Conservation (phyloP, 2,888 invertebrate genomes). For the Microplitis manilae region DNA sequence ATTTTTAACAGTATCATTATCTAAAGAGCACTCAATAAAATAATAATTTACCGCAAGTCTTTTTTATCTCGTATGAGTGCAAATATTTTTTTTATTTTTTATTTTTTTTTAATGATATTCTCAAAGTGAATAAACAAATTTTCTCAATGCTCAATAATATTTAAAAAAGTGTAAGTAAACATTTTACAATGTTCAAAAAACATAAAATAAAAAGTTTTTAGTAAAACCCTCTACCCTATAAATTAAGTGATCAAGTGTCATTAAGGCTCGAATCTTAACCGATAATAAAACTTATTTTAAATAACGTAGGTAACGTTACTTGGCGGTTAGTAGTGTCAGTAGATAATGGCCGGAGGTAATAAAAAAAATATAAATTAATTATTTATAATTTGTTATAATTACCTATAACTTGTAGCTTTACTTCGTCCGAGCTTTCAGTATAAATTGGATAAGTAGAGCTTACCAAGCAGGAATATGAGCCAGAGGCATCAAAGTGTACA, state of each 20-base stretch:
- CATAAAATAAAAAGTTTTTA: no score
- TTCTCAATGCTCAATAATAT: no score
- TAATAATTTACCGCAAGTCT: not conserved
- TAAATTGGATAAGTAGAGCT: slow-evolving; percentile 87
- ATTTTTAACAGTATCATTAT: slow-evolving; percentile 1
- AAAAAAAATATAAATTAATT: not conserved
- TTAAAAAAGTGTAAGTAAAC: no score
- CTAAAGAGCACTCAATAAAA: not conserved
- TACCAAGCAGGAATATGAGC: slow-evolving; percentile 86
- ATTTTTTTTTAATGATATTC: not conserved
- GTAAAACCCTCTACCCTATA: not conserved
- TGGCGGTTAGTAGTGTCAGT: no score
- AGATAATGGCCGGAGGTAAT: not conserved
- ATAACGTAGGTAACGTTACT: no score
- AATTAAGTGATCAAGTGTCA: not conserved
- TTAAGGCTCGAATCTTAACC: not conserved
- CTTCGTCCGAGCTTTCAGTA: slow-evolving; percentile 84
- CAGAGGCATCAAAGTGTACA: slow-evolving; percentile 84
- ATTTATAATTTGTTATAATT: slow-evolving; percentile 65
- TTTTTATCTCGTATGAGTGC: not conserved
- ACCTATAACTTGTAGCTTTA: slow-evolving; percentile 87
- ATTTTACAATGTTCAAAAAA: no score
- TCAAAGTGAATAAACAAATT: no score
- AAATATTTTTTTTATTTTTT: not conserved
- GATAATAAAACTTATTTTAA: not conserved